Evolutionary conservation across 2,888 invertebrate species (phyloP).

Genomic region (Cryptocephalus primarius): DNA sequence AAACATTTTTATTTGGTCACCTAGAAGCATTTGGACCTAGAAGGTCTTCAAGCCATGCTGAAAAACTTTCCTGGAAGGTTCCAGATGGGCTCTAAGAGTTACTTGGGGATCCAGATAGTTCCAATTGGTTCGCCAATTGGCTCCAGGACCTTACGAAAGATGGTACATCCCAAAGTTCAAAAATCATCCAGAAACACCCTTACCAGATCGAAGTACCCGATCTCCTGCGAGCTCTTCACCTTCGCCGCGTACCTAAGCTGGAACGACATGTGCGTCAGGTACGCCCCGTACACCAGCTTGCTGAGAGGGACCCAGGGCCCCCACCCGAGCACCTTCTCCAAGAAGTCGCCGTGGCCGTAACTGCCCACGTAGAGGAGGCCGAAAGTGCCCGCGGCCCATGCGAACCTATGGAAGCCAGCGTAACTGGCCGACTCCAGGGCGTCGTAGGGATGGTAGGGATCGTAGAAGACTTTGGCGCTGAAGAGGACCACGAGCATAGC

Average conservation of each 20-base stretch:
- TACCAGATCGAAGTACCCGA: conserved; percentile 27
- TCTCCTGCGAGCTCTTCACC: conserved; percentile 38
- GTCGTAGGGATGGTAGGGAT: conserved; percentile 40
- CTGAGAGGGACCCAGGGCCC: conserved; percentile 48
- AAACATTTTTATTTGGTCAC: no score
- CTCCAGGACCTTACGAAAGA: no score
- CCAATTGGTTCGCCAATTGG: no score
- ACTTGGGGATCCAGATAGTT: no score
- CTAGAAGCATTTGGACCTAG: no score
- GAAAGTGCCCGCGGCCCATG: conserved; percentile 44
- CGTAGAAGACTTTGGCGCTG: conserved; percentile 42
- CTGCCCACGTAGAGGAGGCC: conserved; percentile 43
- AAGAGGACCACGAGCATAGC: conserved; percentile 40
- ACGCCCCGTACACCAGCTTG: conserved; percentile 44
- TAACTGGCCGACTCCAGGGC: conserved; percentile 45
- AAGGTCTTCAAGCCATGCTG: no score
- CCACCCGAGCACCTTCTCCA: conserved; percentile 42
- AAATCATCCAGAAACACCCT: no score
- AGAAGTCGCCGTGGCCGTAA: conserved; percentile 36
- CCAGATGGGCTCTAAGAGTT: no score
- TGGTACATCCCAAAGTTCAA: no score
- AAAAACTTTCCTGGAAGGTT: no score
- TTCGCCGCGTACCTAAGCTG: conserved; percentile 42
- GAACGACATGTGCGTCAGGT: conserved; percentile 43
- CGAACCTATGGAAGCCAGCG: conserved; percentile 45